Conservation (phyloP, 2,113 vertebrate genomes). For the Catharus fuscescens region DNA sequence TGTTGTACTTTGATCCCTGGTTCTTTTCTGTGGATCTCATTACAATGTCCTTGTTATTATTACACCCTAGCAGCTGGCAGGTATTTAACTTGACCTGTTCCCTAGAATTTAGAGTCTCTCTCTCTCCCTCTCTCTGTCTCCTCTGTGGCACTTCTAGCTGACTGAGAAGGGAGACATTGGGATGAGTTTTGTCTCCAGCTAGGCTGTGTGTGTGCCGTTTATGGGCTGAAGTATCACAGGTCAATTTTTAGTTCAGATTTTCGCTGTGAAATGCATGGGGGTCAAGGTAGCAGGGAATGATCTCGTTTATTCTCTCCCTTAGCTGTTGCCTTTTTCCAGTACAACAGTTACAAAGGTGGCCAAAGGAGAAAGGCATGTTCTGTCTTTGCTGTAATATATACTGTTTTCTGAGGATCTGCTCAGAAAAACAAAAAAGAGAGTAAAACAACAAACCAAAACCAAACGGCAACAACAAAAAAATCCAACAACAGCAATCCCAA, state of each 20-base stretch:
- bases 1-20: neutral
- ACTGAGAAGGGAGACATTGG: neutral
- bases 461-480: neutral
- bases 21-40: neutral
- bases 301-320: neutral
- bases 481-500: neutral
- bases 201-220: neutral
- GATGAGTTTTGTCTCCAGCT: neutral
- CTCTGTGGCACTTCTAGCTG: neutral
- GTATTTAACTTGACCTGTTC: neutral
- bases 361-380: neutral
- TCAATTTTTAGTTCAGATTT: conserved; percentile 8
- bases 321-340: neutral
- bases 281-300: neutral
- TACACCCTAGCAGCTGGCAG: neutral
- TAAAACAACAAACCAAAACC: rapidly evolving
- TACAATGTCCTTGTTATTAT: neutral
- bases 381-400: neutral
- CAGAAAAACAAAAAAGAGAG: neutral
- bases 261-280: neutral
- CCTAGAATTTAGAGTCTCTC: neutral
- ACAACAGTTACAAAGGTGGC: neutral
- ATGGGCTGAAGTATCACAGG: neutral
- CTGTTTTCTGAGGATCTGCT: neutral
- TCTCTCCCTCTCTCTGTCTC: neutral